A percentile compares a stretch with the other conserved stretches of the same genome.
Evolutionary conservation across 2,797 vertebrate genomes (phyloP).

Genomic region (Arrhamphus sclerolepis): DNA sequence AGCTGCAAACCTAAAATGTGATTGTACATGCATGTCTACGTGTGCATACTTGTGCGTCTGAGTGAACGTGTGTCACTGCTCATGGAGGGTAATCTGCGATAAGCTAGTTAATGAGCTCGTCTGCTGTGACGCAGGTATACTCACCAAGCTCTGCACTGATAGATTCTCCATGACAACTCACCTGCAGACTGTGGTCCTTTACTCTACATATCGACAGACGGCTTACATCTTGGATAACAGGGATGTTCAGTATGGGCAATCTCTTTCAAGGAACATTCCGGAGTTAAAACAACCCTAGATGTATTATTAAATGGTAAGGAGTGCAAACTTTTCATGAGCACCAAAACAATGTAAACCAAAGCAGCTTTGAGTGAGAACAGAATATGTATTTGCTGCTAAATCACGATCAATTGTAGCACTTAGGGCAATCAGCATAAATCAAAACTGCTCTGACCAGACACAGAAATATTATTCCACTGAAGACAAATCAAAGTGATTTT

Average conservation of each 20-base stretch:
- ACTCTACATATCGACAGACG: slow-evolving; percentile 34
- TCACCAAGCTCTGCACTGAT: slow-evolving; percentile 66
- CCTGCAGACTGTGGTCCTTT: slow-evolving; percentile 52
- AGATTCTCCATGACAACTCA: slow-evolving; percentile 78
- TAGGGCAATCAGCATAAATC: too few species aligned
- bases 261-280: neutral
- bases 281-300: too few species aligned
- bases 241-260: neutral
- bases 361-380: too few species aligned
- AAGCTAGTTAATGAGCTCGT: slow-evolving; percentile 84
- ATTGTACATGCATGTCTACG: neutral
- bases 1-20: neutral
- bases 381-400: too few species aligned
- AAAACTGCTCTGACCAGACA: too few species aligned
- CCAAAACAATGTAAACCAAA: too few species aligned
- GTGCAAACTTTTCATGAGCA: too few species aligned
- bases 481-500: too few species aligned
- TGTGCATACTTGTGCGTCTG: slow-evolving; percentile 19
- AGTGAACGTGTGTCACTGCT: slow-evolving; percentile 51
- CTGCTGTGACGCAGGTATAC: slow-evolving; percentile 77
- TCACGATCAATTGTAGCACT: too few species aligned
- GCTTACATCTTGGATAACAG: neutral
- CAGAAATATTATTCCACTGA: too few species aligned
- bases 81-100: slow-evolving; percentile 79
- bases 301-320: too few species aligned